phyloP scores from a whole-genome alignment of 2,888 invertebrate species.

The Pegoplata infirma region DNA sequence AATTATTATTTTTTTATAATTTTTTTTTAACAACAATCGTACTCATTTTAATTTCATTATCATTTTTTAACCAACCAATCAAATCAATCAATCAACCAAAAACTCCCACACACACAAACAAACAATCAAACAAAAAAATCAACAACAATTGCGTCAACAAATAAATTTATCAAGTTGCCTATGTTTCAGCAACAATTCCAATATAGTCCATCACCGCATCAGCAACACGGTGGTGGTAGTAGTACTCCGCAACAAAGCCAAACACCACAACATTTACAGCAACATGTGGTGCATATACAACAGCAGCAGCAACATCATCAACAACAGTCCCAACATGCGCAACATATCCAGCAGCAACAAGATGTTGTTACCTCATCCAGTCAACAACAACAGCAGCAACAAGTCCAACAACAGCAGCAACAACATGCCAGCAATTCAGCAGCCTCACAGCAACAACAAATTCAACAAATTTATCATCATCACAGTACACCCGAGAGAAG shows the following conservation, averaged over 20 bases:
- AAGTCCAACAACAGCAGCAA: conserved; percentile 66
- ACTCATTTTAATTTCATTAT: conserved; percentile 58
- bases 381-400: conserved; percentile 69
- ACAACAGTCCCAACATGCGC: conserved; percentile 70
- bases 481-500: conserved; percentile 78
- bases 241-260: conserved; percentile 72
- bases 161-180: conserved; percentile 77
- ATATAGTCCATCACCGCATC: conserved; percentile 78
- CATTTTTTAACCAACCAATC: conserved; percentile 53
- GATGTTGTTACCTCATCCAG: conserved; percentile 77
- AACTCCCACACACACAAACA: conserved; percentile 35
- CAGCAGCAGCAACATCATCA: conserved; percentile 73
- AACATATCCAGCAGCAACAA: conserved; percentile 74
- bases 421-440: conserved; percentile 65
- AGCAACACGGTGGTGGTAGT: conserved; percentile 69
- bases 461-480: conserved; percentile 78
- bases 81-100: conserved; percentile 12
- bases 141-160: conserved; percentile 67
- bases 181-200: conserved; percentile 78
- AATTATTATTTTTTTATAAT: conserved; percentile 24
- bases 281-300: conserved; percentile 76
- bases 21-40: conserved; percentile 48
- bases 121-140: conserved; percentile 37
- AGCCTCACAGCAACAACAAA: conserved; percentile 69
- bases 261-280: conserved; percentile 76